Conservation (phyloP, 23 tunicate species). For the Styela clava region DNA sequence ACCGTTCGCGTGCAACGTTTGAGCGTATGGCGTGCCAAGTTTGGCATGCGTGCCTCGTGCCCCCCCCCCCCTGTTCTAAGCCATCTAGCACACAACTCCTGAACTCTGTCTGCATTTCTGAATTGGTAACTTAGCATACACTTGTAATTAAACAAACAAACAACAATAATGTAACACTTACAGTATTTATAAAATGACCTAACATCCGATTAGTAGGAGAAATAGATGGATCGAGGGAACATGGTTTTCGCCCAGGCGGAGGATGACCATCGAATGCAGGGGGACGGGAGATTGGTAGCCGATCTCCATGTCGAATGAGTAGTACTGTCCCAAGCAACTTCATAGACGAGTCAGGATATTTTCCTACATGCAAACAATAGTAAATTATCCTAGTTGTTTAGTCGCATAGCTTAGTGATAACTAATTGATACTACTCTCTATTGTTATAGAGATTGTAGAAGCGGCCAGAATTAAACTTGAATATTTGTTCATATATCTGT, state of each 20-base stretch:
- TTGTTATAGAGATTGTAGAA: too few species aligned
- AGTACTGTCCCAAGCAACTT: conserved; percentile 19
- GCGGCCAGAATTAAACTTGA: too few species aligned
- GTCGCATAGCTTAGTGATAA: too few species aligned
- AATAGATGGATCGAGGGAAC: background rate
- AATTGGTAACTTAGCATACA: too few species aligned
- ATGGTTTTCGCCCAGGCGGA: background rate
- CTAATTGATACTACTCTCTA: too few species aligned
- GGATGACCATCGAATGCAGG: conserved; percentile 10
- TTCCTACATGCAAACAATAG: conserved; percentile 8
- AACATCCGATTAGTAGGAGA: conserved; percentile 1
- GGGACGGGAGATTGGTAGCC: conserved; percentile 21
- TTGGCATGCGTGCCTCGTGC: too few species aligned
- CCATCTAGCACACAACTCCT: too few species aligned
- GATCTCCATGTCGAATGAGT: conserved; percentile 23
- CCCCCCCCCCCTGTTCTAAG: too few species aligned
- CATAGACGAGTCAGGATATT: conserved; percentile 4
- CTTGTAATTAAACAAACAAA: too few species aligned
- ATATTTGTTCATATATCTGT: too few species aligned
- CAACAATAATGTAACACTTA: background rate
- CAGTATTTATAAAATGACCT: background rate
- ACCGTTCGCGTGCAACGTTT: background rate
- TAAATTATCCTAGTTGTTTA: background rate
- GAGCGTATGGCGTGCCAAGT: background rate
- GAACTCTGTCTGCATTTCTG: too few species aligned